Conservation (phyloP, 2,888 invertebrate genomes). For the Meta bourneti region DNA sequence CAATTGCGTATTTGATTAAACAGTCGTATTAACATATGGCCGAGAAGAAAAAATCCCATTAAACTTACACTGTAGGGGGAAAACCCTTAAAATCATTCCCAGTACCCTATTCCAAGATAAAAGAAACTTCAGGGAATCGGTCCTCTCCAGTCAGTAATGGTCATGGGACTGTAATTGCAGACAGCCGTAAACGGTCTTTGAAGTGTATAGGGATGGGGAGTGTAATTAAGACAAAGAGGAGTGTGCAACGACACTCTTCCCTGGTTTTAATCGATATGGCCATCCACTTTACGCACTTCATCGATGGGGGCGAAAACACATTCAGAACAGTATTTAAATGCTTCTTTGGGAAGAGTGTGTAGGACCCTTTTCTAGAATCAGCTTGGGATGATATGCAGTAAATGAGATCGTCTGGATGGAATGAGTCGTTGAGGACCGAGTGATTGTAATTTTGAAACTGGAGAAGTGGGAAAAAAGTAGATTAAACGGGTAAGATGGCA, state of each 20-base stretch:
- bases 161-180: slow-evolving; percentile 60
- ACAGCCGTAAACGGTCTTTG: slow-evolving; percentile 61
- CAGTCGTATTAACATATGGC: slow-evolving; percentile 34
- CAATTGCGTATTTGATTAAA: slow-evolving; percentile 59
- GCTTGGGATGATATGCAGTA: background rate
- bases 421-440: too few species aligned
- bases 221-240: slow-evolving; percentile 55
- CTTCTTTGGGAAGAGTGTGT: background rate
- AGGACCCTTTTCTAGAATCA: background rate
- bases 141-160: slow-evolving; percentile 34
- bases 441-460: background rate
- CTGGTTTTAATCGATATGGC: slow-evolving; percentile 51
- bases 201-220: slow-evolving; percentile 8
- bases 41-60: slow-evolving; percentile 21
- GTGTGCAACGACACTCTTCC: slow-evolving; percentile 12
- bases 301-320: slow-evolving; percentile 23
- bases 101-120: slow-evolving; percentile 21
- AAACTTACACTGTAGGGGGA: background rate
- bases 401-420: slow-evolving; percentile 4
- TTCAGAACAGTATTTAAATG: slow-evolving; percentile 22
- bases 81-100: slow-evolving; percentile 23
- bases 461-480: background rate
- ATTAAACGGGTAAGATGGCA: background rate
- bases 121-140: slow-evolving; percentile 46
- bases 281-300: background rate